These are phyloP conservation scores for Drosophila conformis DNA, from an alignment of 2,888 invertebrate genomes.

Conservation along the genomic window DNA sequence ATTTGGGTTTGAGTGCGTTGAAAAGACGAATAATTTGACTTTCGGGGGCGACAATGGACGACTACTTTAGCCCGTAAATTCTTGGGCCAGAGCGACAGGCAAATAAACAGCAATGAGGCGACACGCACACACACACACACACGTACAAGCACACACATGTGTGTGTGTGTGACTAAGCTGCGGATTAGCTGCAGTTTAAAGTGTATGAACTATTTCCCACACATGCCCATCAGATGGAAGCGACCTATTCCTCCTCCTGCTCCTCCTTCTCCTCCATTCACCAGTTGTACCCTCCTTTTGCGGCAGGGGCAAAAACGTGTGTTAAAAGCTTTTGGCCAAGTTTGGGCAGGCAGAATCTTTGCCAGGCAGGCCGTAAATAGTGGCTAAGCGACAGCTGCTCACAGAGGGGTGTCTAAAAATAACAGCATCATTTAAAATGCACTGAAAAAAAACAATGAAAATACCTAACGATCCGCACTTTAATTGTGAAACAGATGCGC, in stretches of 20 bases:
- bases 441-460: neutral
- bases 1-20: slow-evolving; percentile 52
- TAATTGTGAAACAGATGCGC: neutral
- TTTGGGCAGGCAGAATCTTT: slow-evolving; percentile 36
- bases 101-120: slow-evolving; percentile 36
- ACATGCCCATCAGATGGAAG: slow-evolving; percentile 50
- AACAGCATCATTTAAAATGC: slow-evolving; percentile 22
- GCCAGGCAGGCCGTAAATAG: slow-evolving; percentile 21
- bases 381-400: slow-evolving; percentile 48
- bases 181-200: slow-evolving; percentile 48
- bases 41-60: slow-evolving; percentile 31
- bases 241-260: neutral
- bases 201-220: slow-evolving; percentile 53
- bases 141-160: neutral
- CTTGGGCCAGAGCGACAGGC: slow-evolving; percentile 48
- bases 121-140: neutral
- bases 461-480: slow-evolving; percentile 1
- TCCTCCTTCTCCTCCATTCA: neutral
- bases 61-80: slow-evolving; percentile 63
- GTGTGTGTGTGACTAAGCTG: slow-evolving; percentile 35
- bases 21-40: slow-evolving; percentile 36
- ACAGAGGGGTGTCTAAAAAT: slow-evolving; percentile 50
- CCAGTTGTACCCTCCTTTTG: neutral
- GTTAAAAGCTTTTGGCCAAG: slow-evolving; percentile 61
- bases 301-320: slow-evolving; percentile 13